Conservation (phyloP, 2,113 vertebrate species). For the Ondatra zibethicus region DNA sequence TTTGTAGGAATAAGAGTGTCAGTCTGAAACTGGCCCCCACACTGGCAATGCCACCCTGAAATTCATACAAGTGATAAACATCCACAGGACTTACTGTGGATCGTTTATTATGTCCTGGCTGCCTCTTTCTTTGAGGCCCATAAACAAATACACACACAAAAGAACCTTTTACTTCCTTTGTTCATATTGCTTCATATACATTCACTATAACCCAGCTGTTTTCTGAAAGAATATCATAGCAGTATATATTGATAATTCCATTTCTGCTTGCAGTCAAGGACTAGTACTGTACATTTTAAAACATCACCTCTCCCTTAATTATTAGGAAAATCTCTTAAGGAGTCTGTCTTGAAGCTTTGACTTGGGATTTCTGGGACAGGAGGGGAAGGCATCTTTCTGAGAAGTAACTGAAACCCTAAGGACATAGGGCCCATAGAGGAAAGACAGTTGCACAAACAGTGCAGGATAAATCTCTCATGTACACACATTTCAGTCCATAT, state of each 20-base stretch:
- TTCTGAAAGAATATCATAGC: neutral
- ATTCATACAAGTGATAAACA: neutral
- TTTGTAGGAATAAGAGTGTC: conserved; percentile 53
- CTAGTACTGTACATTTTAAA: neutral
- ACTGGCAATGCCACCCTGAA: neutral
- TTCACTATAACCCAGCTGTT: neutral
- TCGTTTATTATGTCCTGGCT: neutral
- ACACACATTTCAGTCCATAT: neutral
- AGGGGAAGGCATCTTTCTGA: conserved; percentile 1
- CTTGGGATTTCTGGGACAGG: neutral
- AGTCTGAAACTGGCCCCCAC: conserved; percentile 31
- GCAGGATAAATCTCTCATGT: neutral
- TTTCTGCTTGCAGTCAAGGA: neutral
- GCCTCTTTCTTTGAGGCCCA: neutral
- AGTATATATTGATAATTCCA: neutral
- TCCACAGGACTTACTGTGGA: neutral
- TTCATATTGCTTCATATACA: neutral
- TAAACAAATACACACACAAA: neutral
- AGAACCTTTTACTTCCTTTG: neutral
- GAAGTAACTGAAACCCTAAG: neutral
- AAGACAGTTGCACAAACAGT: neutral
- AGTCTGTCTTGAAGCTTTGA: neutral
- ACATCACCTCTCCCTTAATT: neutral
- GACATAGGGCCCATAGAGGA: neutral
- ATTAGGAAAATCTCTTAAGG: neutral